Evolutionary conservation across 2,888 invertebrate genomes (phyloP), one percentile per base, ranked within the genome.

Genomic region (Dicyrtoma fusca): DNA sequence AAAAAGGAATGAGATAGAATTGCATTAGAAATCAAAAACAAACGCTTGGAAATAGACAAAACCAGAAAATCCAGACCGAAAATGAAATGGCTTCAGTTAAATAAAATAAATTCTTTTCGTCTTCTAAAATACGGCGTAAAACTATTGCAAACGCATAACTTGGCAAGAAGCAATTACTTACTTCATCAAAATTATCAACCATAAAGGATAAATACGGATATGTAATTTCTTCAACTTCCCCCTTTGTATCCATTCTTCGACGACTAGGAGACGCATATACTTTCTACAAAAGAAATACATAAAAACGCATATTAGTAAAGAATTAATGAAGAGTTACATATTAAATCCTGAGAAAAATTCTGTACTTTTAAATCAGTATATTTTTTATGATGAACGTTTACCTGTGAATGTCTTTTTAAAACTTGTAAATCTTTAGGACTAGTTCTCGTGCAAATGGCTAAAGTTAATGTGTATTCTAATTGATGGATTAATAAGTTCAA

Each of bases 151-250:
- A 45, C 45, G 45, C 17, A 10, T 34, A 8, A 34, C 34, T 34
- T 34, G 34, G 34, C 34, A 34, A 34, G 34, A 34, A 34, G 34
- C 34, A 3, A 13, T 45, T 17, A 13, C 76, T 74, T 49, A 79
- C 80, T 72, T 80, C 79, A 65, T 80, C 78, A 68, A 79, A 79
- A 53, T 79, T 80, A 69, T 79, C 79, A 59, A 79, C 96, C 90
- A 96, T 96, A 86, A 99, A 99, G 86, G 97, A 99, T 82, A 99
- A 95, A 86, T 97, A 95, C 1, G 99, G 99, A 86, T 97, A 99
- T 53, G 97, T 96, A 85, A 99, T 97, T 86, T 97, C 97, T 85
- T 99, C 99, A 69, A 93, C 90, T 82, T 97, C 97, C 53, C 98
- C 98, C 85, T 99, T 99, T 13, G 94, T 93, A 84, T 97, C 95